Evolutionary conservation across 2,888 invertebrate species (phyloP), one percentile per base, ranked within the genome.

Genomic region (Baccha elongata): DNA sequence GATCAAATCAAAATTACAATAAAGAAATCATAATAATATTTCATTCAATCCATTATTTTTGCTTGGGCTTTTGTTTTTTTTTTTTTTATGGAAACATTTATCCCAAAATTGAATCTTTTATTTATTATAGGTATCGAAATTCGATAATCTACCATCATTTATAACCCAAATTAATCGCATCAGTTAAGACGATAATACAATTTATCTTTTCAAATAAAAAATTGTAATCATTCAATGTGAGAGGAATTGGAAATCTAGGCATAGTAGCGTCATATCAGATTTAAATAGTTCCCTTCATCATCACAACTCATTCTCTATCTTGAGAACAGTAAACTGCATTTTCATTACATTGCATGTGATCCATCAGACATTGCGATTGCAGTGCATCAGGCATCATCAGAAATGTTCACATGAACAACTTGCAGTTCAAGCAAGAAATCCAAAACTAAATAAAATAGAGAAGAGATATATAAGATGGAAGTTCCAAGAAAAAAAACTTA

Each of bases 161-260:
- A 29, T 48, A 62, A 35, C 21, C 19, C n/a, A 67, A 72, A 67
- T 72, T 67, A 83, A 83, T 83, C 62, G 53, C 42, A 42, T 67
- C 60, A 62, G 29, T 13, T 42, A 15, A 60, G 21, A 72, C 26
- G 32, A 67, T 42, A 64, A 50, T 21, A 72, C 55, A 52, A 78
- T 73, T 62, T 58, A 83, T 78, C 81, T 67, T 83, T 46, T 21
- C 6, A 72, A 60, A 78, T 83, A 72, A 78, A 78, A 78, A 83
- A 78, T 83, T 64, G 64, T 42, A 29, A 50, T 32, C 29, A 32
- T 32, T 8, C 29, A 32, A 23, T 23, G 23, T 3, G 23, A 23
- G 3, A 4, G 23, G 23, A 23, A 23, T 23, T 23, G 23, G 42
- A 52, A 53, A 3, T 32, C 5, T 7, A 52, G 52, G 6, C 17